A percentile compares a stretch with the other conserved stretches of the same genome.
Evolutionary conservation across 2,797 vertebrate genomes (phyloP).

Genomic region (Lepilemur septentrionalis): DNA sequence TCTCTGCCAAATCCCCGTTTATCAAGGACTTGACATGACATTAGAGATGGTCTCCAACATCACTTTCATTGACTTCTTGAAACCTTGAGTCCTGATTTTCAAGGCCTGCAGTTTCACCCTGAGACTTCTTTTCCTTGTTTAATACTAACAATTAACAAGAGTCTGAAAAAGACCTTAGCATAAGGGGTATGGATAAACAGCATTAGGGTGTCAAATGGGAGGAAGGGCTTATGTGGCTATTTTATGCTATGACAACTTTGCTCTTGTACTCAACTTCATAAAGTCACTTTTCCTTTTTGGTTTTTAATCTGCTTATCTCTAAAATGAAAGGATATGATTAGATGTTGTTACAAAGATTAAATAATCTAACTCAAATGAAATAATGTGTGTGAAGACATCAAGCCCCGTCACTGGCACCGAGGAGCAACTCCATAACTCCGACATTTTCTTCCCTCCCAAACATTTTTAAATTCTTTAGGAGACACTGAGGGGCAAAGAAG

Average conservation of each 20-base stretch:
- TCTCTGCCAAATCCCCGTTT: slow-evolving; percentile 53
- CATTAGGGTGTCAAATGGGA: neutral
- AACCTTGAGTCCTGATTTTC: slow-evolving; percentile 49
- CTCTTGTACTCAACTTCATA: neutral
- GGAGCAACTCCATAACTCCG: neutral
- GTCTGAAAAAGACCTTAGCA: neutral
- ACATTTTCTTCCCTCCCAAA: neutral
- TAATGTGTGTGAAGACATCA: neutral
- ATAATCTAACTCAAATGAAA: slow-evolving; percentile 19
- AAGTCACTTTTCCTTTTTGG: slow-evolving; percentile 23
- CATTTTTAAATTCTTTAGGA: slow-evolving; percentile 33
- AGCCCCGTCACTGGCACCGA: neutral
- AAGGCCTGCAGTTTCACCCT: neutral
- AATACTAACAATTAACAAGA: slow-evolving; percentile 33
- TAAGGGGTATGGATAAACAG: slow-evolving; percentile 9
- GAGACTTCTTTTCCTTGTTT: neutral
- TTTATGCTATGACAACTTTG: slow-evolving; percentile 8
- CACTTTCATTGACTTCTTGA: slow-evolving; percentile 55
- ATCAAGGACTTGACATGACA: slow-evolving; percentile 45
- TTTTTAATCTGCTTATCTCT: slow-evolving; percentile 35
- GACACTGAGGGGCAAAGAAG: neutral
- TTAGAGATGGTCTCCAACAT: slow-evolving; percentile 43
- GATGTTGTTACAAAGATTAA: slow-evolving; percentile 24
- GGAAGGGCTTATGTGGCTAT: neutral
- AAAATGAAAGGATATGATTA: slow-evolving; percentile 12